Evolutionary conservation across 1,140 invertebrate species (phyloP).

Genomic region (Dreissena rostriformis): DNA sequence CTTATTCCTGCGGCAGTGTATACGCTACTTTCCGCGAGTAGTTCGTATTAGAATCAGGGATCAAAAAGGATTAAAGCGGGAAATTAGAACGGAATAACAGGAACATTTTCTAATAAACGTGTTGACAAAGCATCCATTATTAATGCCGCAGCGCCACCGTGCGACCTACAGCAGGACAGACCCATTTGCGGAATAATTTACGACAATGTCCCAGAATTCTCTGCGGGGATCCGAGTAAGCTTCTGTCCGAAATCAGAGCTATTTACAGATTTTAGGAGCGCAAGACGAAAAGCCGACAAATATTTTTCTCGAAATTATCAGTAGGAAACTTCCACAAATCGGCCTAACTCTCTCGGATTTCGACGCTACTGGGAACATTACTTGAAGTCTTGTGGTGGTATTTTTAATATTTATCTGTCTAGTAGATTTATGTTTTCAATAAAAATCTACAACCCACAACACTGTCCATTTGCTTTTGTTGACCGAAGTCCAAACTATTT

Average conservation of each 20-base stretch:
- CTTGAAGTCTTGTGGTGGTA: conserved; percentile 6
- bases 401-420: conserved; percentile 1
- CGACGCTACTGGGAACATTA: not conserved
- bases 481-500: not conserved
- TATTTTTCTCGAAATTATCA: conserved; percentile 24
- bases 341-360: conserved; percentile 23
- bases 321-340: conserved; percentile 22
- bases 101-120: not conserved
- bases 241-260: conserved; percentile 31
- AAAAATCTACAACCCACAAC: not conserved
- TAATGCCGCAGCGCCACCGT: not conserved
- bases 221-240: not conserved
- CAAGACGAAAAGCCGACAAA: not conserved
- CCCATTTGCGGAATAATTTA: conserved; percentile 29
- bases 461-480: not conserved
- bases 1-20: no score
- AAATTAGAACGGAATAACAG: not conserved
- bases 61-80: not conserved
- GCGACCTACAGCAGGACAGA: not conserved
- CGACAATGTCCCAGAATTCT: conserved; percentile 38
- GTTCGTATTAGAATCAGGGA: not conserved
- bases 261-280: conserved; percentile 21
- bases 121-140: conserved; percentile 5
- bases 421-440: conserved; percentile 35
- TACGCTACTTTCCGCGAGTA: no score